phyloP scores from a whole-genome alignment of 2,797 vertebrate species.

The Pseudotriccus pelzelni region DNA sequence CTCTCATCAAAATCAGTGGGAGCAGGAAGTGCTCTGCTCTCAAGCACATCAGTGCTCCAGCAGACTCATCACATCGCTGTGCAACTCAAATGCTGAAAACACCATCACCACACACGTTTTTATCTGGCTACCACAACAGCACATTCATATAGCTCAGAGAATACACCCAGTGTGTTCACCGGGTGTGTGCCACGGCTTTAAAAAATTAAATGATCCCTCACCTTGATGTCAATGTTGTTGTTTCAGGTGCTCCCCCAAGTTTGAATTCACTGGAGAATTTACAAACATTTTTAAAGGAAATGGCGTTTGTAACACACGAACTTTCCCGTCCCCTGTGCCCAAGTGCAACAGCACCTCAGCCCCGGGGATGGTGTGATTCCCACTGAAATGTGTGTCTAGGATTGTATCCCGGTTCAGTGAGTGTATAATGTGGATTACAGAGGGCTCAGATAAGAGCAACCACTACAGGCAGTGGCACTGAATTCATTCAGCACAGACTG shows the following conservation, averaged over 20 bases:
- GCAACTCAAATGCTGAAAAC: background rate
- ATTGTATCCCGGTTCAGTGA: rapidly evolving
- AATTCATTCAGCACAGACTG: background rate
- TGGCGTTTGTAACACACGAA: rapidly evolving
- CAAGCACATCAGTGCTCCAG: background rate
- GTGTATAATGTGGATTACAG: background rate
- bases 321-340: background rate
- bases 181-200: background rate
- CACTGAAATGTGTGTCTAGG: rapidly evolving
- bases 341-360: background rate
- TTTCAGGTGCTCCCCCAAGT: background rate
- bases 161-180: background rate
- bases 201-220: background rate
- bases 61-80: background rate
- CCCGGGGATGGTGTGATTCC: background rate
- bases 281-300: background rate
- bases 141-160: background rate
- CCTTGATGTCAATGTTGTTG: background rate
- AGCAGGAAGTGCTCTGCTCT: background rate
- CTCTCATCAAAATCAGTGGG: background rate
- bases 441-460: background rate
- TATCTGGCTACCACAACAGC: background rate
- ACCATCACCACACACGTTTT: too few relatives aligned
- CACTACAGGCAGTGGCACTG: background rate
- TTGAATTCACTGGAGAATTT: background rate